These are phyloP conservation scores for Spinus olivaceus DNA, from an alignment of 2,797 vertebrate species.

Conservation along the genomic window DNA sequence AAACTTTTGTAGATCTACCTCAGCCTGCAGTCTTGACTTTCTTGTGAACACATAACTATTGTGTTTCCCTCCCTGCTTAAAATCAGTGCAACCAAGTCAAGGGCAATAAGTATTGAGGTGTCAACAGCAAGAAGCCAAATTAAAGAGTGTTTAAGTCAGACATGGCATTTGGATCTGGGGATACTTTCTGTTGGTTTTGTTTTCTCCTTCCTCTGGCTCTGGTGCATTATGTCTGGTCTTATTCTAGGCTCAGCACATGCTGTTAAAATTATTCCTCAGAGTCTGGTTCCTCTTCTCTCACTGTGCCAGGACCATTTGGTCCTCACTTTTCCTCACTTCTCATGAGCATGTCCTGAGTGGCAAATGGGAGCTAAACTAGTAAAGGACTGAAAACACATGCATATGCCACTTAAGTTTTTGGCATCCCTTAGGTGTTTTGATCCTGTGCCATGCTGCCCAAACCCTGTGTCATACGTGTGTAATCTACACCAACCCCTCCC, in stretches of 20 bases:
- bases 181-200: not conserved
- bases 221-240: not conserved
- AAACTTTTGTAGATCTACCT: not conserved
- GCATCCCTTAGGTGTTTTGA: not conserved
- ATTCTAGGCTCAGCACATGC: not conserved
- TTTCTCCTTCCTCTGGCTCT: not conserved
- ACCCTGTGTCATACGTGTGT: fast-evolving
- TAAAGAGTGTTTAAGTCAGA: not conserved
- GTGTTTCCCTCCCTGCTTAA: not conserved
- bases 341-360: not conserved
- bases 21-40: not conserved
- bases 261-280: not conserved
- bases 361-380: not conserved
- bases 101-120: not conserved
- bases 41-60: not conserved
- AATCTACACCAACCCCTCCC: not conserved
- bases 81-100: not conserved
- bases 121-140: not conserved
- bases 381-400: not conserved
- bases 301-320: not conserved
- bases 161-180: not conserved
- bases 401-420: not conserved
- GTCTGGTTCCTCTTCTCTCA: not conserved
- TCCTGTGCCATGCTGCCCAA: not conserved
- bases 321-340: not conserved